phyloP scores from a whole-genome alignment of 1,140 invertebrate genomes.

The Coelopa frigida region DNA sequence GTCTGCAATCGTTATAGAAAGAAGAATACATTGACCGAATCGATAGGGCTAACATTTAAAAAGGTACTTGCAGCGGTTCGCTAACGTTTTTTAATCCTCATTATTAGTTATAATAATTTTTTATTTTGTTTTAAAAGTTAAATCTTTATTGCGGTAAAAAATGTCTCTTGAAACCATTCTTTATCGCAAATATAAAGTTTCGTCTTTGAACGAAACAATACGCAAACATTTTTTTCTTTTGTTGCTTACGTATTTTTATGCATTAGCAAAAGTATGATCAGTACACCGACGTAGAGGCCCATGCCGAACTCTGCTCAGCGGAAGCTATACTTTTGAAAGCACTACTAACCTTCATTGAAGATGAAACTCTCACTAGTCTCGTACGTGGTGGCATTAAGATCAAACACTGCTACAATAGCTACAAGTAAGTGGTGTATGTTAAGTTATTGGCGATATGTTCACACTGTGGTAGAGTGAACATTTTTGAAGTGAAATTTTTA shows the following conservation, averaged over 20 bases:
- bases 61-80: conserved; percentile 45
- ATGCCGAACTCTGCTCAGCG: conserved; percentile 92
- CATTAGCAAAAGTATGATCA: conserved; percentile 61
- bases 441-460: too few relatives aligned
- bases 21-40: conserved; percentile 66
- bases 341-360: conserved; percentile 86
- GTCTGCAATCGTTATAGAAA: conserved; percentile 68
- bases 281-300: conserved; percentile 77
- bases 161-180: not conserved
- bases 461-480: too few relatives aligned
- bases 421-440: conserved; percentile 86
- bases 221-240: conserved; percentile 8
- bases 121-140: not conserved
- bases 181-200: too few relatives aligned
- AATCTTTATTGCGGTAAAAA: not conserved
- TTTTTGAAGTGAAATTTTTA: too few relatives aligned
- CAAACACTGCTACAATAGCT: conserved; percentile 81
- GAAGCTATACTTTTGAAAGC: conserved; percentile 83
- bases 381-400: conserved; percentile 91
- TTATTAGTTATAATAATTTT: too few relatives aligned
- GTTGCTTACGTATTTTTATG: conserved; percentile 3
- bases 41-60: conserved; percentile 73
- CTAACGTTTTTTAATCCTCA: too few relatives aligned
- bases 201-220: too few relatives aligned
- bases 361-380: conserved; percentile 89